A percentile compares a stretch with the other conserved stretches of the same genome.
These are phyloP conservation scores for Pegea sp. DNA, from an alignment of 23 tunicate species.

Conservation along the genomic window DNA sequence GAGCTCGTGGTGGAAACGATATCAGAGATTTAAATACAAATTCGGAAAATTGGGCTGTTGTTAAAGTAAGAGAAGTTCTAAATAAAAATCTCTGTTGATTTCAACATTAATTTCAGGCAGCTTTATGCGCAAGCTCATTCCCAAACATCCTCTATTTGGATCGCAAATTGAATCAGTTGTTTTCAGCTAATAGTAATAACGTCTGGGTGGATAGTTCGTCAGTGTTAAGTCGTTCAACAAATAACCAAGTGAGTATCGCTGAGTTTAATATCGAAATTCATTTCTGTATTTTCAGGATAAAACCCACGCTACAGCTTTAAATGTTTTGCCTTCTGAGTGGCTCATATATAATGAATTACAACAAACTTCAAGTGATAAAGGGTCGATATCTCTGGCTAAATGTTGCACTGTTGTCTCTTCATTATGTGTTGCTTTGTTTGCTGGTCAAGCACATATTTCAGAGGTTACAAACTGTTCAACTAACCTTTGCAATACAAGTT, in stretches of 20 bases:
- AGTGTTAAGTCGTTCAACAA: constrained; percentile 7
- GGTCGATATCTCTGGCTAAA: constrained; percentile 26
- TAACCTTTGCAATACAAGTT: too few relatives aligned
- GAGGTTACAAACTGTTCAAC: too few relatives aligned
- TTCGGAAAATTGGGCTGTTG: constrained; percentile 98
- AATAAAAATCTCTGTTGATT: not conserved
- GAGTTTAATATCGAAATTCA: not conserved
- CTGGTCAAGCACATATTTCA: constrained; percentile 34
- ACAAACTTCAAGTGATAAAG: constrained; percentile 4
- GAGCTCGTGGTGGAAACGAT: constrained; percentile 83
- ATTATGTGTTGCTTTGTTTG: constrained; percentile 53
- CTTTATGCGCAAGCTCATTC: constrained; percentile 62
- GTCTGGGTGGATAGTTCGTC: constrained; percentile 62
- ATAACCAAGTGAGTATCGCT: not conserved
- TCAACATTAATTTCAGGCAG: constrained; percentile 31
- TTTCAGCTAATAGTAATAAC: constrained; percentile 21
- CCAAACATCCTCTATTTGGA: constrained; percentile 45
- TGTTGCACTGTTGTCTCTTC: constrained; percentile 67
- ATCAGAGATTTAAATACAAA: constrained; percentile 75
- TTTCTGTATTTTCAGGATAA: constrained; percentile 6
- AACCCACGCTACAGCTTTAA: constrained; percentile 11
- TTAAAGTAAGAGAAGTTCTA: constrained; percentile 26
- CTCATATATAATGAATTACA: constrained; percentile 55
- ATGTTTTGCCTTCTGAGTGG: constrained; percentile 63
- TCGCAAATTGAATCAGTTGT: constrained; percentile 16